These are phyloP conservation scores for Danio albolineatus DNA, from an alignment of 2,797 vertebrate species.

Conservation along the genomic window DNA sequence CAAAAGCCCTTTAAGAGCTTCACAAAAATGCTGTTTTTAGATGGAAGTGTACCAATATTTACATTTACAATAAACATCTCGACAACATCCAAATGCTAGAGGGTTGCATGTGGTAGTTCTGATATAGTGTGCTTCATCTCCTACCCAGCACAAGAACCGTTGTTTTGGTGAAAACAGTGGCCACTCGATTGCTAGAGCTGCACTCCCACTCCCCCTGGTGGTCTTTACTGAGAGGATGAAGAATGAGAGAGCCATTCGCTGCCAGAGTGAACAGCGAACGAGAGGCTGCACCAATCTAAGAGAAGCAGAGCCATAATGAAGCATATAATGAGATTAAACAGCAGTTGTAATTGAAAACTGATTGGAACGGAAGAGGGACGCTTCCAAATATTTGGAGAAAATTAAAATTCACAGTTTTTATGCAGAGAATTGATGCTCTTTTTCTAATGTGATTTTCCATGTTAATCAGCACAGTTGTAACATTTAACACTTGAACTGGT, in stretches of 20 bases:
- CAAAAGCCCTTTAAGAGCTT: too few relatives aligned
- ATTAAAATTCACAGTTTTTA: neutral
- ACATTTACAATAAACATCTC: neutral
- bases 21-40: too few relatives aligned
- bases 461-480: neutral
- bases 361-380: constrained; percentile 4
- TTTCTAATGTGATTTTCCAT: neutral
- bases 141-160: constrained; percentile 87
- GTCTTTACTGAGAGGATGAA: constrained; percentile 87
- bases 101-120: neutral
- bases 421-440: neutral
- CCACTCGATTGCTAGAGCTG: constrained; percentile 81
- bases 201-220: constrained; percentile 93
- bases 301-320: constrained; percentile 2
- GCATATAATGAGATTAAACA: constrained; percentile 19
- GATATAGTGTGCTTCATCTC: constrained; percentile 51
- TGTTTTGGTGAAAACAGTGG: constrained; percentile 78
- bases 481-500: neutral
- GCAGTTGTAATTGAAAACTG: constrained; percentile 18
- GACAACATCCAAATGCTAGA: neutral
- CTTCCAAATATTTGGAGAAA: constrained; percentile 9
- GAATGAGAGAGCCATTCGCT: constrained; percentile 84
- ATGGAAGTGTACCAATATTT: neutral
- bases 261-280: constrained; percentile 76
- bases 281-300: constrained; percentile 78